Base-by-base conservation (phyloP, 2,113 vertebrate genomes). In the Pelmatolapia mariae region DNA sequence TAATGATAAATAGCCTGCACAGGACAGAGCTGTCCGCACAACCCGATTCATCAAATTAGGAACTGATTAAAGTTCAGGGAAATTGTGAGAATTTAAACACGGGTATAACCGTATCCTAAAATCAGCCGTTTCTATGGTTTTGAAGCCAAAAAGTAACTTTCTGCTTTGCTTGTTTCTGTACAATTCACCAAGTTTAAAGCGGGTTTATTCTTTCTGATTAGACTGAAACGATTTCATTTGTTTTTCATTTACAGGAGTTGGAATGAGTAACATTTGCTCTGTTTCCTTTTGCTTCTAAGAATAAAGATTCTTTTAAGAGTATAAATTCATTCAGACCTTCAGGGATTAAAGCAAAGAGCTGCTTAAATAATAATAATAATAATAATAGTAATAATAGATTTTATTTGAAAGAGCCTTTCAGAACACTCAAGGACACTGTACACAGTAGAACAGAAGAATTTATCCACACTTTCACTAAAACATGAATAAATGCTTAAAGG, bases 161-260 rank as follows among this genome's bases (percentile, higher is more conserved):
- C 40, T 47, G 40, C 22, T 53, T n/a, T 9, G 29, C 11, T 26
- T 43, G 10, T 81, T 12, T 56, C 33, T 36, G n/a, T 40, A 29
- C 52, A 57, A 13, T 50, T 11, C 16, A 11, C 45, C 16, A 3
- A 16, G 33, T 57, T 40, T 43, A n/a, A 57, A 3, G 9, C 53
- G 4, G 10, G 2, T 57, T 26, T 26, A 7, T 10, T 43, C 0
- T 11, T 57, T 81, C 6, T 38, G 12, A 1, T 40, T 0, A 24
- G 0, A 80, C 11, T 5, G 8, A 36, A 80, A 18, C 38, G 18
- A 66, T 7, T 66, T 36, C 18, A 36, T 36, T 66, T 50, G 43
- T 31, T 50, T 5, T 50, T 50, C 26, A 5, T 71, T 8, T 16
- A 16, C 12, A 73, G 22, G 15, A 18, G 22, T 29, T 29, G 43